phyloP scores from a whole-genome alignment of 2,888 invertebrate genomes.

The Agonopterix alstromeriana region DNA sequence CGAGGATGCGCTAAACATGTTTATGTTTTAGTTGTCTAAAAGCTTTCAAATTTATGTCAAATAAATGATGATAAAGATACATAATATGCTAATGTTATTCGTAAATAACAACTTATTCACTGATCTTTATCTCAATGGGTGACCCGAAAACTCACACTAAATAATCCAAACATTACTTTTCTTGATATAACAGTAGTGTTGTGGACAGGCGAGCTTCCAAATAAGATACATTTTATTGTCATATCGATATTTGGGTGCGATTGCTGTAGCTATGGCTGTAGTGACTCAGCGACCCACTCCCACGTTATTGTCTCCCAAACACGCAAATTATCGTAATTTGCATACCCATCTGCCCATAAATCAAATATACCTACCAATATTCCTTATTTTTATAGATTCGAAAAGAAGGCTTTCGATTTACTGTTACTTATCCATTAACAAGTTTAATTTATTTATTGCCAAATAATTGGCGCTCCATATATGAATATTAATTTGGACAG shows the following conservation, averaged over 20 bases:
- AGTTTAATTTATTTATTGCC: constrained; percentile 9
- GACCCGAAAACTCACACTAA: constrained; percentile 2
- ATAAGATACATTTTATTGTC: constrained; percentile 33
- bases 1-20: too few relatives aligned
- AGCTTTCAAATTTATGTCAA: too few relatives aligned
- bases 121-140: constrained; percentile 1
- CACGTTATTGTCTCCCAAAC: constrained; percentile 31
- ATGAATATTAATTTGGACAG: constrained; percentile 9
- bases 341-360: constrained; percentile 37
- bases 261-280: constrained; percentile 32
- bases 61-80: too few relatives aligned
- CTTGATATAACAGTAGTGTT: constrained; percentile 4
- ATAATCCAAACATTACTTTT: not conserved
- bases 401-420: constrained; percentile 19
- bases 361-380: constrained; percentile 20
- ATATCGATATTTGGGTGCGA: constrained; percentile 44
- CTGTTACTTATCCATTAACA: constrained; percentile 18
- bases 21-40: too few relatives aligned
- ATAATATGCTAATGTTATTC: too few relatives aligned
- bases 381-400: constrained; percentile 18
- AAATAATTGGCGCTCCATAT: constrained; percentile 5
- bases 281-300: constrained; percentile 49
- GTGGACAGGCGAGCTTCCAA: constrained; percentile 31
- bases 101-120: not conserved
- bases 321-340: constrained; percentile 30